phyloP scores from a whole-genome alignment of 2,888 invertebrate genomes.

The Scaptomyza flava region DNA sequence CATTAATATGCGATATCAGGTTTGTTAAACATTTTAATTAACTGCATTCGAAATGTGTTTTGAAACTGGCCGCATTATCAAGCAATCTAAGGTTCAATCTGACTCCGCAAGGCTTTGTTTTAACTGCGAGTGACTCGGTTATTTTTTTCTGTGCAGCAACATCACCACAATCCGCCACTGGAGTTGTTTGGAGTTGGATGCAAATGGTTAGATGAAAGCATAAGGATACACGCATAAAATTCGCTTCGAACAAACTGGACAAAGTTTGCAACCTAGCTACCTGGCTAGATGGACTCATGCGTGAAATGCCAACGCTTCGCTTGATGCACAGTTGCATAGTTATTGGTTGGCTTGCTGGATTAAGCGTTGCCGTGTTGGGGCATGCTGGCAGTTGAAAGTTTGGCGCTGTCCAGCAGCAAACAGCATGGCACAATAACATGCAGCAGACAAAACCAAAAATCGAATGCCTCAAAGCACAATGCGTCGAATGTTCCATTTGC shows the following conservation, averaged over 20 bases:
- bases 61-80: too few relatives aligned
- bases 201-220: not conserved
- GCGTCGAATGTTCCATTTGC: not conserved
- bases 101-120: too few relatives aligned
- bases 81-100: too few relatives aligned
- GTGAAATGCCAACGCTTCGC: conserved; percentile 43
- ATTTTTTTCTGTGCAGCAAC: not conserved
- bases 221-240: not conserved
- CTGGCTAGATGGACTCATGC: conserved; percentile 14
- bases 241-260: not conserved
- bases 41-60: too few relatives aligned
- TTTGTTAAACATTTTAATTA: too few relatives aligned
- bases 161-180: not conserved
- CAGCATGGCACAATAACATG: not conserved
- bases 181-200: not conserved
- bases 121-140: too few relatives aligned
- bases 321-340: conserved; percentile 13
- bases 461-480: conserved; percentile 6
- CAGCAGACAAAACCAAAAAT: not conserved
- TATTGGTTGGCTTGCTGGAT: not conserved
- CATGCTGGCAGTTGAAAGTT: not conserved
- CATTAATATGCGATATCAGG: too few relatives aligned
- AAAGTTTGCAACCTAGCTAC: not conserved
- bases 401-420: not conserved
- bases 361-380: not conserved